Conservation (phyloP, 2,797 vertebrate genomes). For the Silurus lanzhouensis region DNA sequence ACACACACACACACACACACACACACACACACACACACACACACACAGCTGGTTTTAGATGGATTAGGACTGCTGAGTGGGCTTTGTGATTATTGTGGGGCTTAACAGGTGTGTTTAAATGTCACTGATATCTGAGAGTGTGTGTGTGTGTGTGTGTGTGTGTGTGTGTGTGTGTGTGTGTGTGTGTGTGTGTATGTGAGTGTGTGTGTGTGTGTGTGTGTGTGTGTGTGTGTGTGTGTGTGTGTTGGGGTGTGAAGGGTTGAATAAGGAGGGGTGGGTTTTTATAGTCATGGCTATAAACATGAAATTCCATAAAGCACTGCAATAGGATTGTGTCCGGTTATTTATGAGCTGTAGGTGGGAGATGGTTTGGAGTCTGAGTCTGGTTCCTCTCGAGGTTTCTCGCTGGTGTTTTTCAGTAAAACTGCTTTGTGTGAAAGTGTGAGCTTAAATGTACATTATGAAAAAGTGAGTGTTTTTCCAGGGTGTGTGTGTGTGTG, state of each 20-base stretch:
- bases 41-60: neutral
- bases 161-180: neutral
- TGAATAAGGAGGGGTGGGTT: neutral
- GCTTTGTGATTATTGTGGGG: neutral
- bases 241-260: neutral
- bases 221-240: constrained; percentile 1
- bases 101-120: constrained; percentile 18
- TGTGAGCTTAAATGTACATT: too few species aligned
- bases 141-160: neutral
- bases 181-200: neutral
- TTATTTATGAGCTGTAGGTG: neutral
- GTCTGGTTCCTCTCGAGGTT: too few species aligned
- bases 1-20: neutral
- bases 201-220: neutral
- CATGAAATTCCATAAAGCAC: neutral
- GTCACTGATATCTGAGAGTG: constrained; percentile 13
- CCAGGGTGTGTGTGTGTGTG: too few species aligned
- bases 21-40: too few species aligned
- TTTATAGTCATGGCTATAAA: neutral
- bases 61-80: neutral
- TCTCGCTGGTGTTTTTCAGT: too few species aligned
- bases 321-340: neutral
- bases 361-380: too few species aligned
- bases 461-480: too few species aligned
- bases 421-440: too few species aligned